Conservation (phyloP, 2,888 invertebrate species). For the Tryphoninae sp. region DNA sequence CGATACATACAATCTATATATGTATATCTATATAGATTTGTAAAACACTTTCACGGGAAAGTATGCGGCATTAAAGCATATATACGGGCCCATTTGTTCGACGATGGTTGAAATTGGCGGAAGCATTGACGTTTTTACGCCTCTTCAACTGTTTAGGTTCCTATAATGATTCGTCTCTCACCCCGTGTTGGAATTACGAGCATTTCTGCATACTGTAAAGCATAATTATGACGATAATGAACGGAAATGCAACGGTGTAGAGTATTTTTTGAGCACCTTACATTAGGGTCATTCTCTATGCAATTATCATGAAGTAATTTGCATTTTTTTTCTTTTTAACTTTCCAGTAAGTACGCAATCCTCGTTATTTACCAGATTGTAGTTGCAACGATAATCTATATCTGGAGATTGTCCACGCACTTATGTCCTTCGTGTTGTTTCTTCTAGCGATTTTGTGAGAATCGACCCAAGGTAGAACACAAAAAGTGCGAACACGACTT, state of each 20-base stretch:
- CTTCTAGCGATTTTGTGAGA: not conserved
- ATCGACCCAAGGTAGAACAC: not conserved
- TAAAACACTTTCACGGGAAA: constrained; percentile 67
- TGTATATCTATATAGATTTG: constrained; percentile 3
- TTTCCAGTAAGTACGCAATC: no score
- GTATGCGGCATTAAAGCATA: constrained; percentile 53
- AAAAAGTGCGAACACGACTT: not conserved
- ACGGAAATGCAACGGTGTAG: not conserved
- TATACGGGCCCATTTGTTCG: constrained; percentile 51
- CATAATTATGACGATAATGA: not conserved
- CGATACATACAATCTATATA: not conserved
- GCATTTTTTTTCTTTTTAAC: not conserved
- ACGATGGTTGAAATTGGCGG: constrained; percentile 45
- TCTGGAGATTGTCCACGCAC: not conserved
- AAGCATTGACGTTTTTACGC: constrained; percentile 44
- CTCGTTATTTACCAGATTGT: no score
- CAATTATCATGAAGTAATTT: not conserved
- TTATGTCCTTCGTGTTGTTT: not conserved
- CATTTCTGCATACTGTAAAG: constrained; percentile 16
- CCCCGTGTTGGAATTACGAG: constrained; percentile 11
- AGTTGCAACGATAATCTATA: no score
- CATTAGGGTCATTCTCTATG: not conserved
- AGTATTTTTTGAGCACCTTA: not conserved
- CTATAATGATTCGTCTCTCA: constrained; percentile 42
- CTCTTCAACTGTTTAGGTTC: not conserved